These are phyloP conservation scores for Andrena camellia DNA, from an alignment of 2,888 invertebrate species.

Conservation along the genomic window DNA sequence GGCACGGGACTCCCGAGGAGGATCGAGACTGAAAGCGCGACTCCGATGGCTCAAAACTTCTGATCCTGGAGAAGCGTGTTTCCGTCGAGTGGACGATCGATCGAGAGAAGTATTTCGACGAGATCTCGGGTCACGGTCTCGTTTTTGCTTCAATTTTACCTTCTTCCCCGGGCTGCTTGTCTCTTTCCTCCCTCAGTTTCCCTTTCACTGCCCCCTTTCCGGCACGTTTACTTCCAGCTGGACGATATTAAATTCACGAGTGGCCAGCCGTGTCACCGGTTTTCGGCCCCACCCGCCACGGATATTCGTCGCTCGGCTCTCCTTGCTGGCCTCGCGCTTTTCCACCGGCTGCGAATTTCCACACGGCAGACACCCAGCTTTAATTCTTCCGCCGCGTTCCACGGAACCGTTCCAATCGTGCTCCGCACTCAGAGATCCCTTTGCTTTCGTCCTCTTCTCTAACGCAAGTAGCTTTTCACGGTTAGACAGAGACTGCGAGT, in stretches of 20 bases:
- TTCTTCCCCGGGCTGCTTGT: background rate
- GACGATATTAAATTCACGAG: conserved; percentile 72
- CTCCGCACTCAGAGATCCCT: too few species aligned
- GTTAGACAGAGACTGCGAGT: too few species aligned
- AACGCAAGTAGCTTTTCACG: too few species aligned
- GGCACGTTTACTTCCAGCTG: conserved; percentile 64
- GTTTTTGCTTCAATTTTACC: background rate
- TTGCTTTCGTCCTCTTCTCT: too few species aligned
- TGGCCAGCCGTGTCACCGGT: conserved; percentile 43
- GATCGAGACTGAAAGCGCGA: background rate
- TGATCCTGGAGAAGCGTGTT: background rate
- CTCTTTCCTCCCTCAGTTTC: too few species aligned
- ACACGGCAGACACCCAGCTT: background rate
- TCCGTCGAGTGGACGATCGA: conserved; percentile 10
- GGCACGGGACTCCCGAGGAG: background rate
- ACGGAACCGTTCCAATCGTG: too few species aligned
- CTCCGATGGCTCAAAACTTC: background rate
- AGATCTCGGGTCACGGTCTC: conserved; percentile 23
- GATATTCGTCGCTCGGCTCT: conserved; percentile 26
- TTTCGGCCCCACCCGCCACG: conserved; percentile 40
- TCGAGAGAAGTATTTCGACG: conserved; percentile 11
- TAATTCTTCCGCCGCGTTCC: conserved; percentile 6
- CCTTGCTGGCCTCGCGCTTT: conserved; percentile 9
- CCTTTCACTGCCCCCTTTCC: conserved; percentile 2
- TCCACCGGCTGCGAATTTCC: conserved; percentile 8